phyloP scores from a whole-genome alignment of 92 coral and sea anemone genomes.

The Scolanthus callimorphus region DNA sequence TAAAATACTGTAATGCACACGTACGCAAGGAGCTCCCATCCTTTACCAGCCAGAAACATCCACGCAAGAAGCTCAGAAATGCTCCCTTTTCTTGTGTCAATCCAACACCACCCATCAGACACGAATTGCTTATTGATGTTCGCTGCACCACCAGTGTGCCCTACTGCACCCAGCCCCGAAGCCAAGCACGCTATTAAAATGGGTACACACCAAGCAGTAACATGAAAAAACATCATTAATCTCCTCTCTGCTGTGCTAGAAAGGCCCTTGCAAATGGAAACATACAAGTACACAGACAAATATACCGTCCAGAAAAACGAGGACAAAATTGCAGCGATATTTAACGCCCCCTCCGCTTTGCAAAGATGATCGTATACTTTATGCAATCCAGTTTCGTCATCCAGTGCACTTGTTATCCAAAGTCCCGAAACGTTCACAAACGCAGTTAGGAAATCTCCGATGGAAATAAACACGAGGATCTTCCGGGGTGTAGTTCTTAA shows the following conservation, averaged over 20 bases:
- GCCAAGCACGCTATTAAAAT: slow-evolving; percentile 43
- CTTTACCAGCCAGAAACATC: slow-evolving; percentile 92
- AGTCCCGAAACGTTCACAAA: slow-evolving; percentile 23
- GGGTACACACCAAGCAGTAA: slow-evolving; percentile 79
- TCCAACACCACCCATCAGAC: slow-evolving; percentile 97
- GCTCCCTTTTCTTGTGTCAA: slow-evolving; percentile 1
- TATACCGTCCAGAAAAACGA: slow-evolving; percentile 92
- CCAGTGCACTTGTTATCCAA: background rate
- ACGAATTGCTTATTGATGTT: background rate
- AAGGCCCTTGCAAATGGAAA: slow-evolving; percentile 47
- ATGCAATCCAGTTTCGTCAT: background rate
- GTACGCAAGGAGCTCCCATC: slow-evolving; percentile 90
- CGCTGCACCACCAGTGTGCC: slow-evolving; percentile 16
- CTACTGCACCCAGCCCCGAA: slow-evolving; percentile 15
- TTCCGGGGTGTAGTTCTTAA: slow-evolving; percentile 40
- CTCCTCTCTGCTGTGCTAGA: slow-evolving; percentile 33
- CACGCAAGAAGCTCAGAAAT: slow-evolving; percentile 24
- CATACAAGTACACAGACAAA: slow-evolving; percentile 15
- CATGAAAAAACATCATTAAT: slow-evolving; percentile 56
- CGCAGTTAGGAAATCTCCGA: slow-evolving; percentile 63
- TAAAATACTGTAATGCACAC: slow-evolving; percentile 61
- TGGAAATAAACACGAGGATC: slow-evolving; percentile 56
- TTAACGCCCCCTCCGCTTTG: slow-evolving; percentile 42
- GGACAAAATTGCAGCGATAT: slow-evolving; percentile 68
- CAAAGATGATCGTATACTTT: slow-evolving; percentile 11